Percentiles rank a stretch among this genome's conserved stretches.
These are phyloP conservation scores for Podarcis raffonei DNA, from an alignment of 2,113 vertebrate species.

Conservation along the genomic window DNA sequence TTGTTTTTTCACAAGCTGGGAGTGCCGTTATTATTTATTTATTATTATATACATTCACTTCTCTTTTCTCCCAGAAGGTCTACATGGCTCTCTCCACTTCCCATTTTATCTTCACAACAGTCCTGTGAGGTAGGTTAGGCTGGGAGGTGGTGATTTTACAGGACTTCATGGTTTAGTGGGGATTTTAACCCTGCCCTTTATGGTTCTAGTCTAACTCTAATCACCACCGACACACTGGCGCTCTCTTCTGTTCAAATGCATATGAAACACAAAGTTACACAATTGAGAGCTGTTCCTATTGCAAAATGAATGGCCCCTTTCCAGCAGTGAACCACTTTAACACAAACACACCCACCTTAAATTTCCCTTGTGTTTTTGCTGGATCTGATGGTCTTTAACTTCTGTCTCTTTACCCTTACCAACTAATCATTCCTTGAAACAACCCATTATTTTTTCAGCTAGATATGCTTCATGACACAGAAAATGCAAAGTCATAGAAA, in stretches of 20 bases:
- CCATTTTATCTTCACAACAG: too few relatives aligned
- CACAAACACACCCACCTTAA: background rate
- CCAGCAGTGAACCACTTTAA: background rate
- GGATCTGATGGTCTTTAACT: background rate
- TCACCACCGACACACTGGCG: background rate
- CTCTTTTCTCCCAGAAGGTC: too few relatives aligned
- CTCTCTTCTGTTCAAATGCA: background rate
- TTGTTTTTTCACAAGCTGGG: too few relatives aligned
- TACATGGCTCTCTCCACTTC: too few relatives aligned
- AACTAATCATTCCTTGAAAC: conserved; percentile 10
- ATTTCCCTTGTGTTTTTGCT: background rate
- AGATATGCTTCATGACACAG: conserved; percentile 8
- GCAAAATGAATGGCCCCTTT: background rate
- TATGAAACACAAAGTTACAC: conserved; percentile 26
- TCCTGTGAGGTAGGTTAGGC: too few relatives aligned
- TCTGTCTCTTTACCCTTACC: background rate
- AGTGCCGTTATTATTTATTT: too few relatives aligned
- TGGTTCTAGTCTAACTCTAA: too few relatives aligned
- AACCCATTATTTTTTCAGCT: background rate
- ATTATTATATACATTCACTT: too few relatives aligned
- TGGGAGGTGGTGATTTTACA: too few relatives aligned
- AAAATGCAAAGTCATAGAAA: conserved; percentile 47
- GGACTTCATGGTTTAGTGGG: too few relatives aligned
- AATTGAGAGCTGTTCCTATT: background rate
- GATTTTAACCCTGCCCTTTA: too few relatives aligned